Percentiles rank a stretch among this genome's conserved stretches.
Evolutionary conservation across 2,888 invertebrate genomes (phyloP).

Genomic region (Pristionchus arcanus): DNA sequence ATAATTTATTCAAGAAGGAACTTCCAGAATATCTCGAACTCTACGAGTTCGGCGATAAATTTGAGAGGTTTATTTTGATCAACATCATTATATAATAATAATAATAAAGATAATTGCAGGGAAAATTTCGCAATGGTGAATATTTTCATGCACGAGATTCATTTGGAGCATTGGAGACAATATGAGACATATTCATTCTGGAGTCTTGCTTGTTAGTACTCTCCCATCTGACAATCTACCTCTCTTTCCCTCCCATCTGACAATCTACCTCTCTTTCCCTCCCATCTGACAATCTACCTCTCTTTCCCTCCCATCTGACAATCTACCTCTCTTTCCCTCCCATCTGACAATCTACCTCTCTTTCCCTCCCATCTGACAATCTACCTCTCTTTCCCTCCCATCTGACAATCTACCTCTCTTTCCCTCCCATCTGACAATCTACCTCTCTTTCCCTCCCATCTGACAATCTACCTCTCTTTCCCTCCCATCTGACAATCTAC

Average conservation of each 20-base stretch:
- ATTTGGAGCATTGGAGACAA: conserved; percentile 76
- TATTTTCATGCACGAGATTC: conserved; percentile 78
- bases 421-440: conserved; percentile 61
- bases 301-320: conserved; percentile 57
- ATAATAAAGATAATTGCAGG: conserved; percentile 61
- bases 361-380: conserved; percentile 59
- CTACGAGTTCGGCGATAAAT: conserved; percentile 76
- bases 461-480: conserved; percentile 69
- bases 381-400: conserved; percentile 62
- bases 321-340: conserved; percentile 66
- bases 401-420: conserved; percentile 68
- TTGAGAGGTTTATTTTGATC: conserved; percentile 68
- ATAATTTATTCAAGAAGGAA: conserved; percentile 76
- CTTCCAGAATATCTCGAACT: conserved; percentile 76
- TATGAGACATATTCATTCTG: conserved; percentile 77
- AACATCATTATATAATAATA: background rate
- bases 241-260: conserved; percentile 71
- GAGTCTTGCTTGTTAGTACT: conserved; percentile 72
- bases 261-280: no score
- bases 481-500: conserved; percentile 63
- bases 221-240: conserved; percentile 64
- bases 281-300: conserved; percentile 66
- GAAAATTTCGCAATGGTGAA: conserved; percentile 79
- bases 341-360: conserved; percentile 66
- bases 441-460: conserved; percentile 60